Evolutionary conservation across 92 coral and sea anemone species (phyloP), one percentile per base, ranked within the genome.

Genomic region (Palythoa grandis): DNA sequence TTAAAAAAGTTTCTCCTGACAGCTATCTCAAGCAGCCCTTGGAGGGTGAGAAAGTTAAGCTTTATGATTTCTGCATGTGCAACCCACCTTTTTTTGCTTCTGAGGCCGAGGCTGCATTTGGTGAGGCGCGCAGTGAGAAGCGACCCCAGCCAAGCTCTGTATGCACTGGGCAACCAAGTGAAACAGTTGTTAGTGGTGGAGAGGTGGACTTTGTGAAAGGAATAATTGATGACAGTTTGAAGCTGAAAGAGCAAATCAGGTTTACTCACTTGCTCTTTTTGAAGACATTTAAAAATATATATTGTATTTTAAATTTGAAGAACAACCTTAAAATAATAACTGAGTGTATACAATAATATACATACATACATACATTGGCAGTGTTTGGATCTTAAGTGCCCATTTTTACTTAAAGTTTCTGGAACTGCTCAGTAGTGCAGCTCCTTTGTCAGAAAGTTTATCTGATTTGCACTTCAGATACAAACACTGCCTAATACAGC

Each of bases 121-220:
- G 95, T n/a, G 86, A 79, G 7, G 88, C 99, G 13, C 93, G 98
- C 73, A 97, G 92, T 68, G 94, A 89, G 86, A 89, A 87, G 70
- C 93, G 99, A 24, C 92, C 98, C n/a, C 93, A 74, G 65, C 98
- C 99, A 20, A 87, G 89, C 77, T 94, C 98, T 25, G 91, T 97
- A 52, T 95, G 95, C 78, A 97, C 99, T 60, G 99, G 99, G 48
- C 82, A 86, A 25, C 93, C 88, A 91, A 88, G 86, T 52, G 99
- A 97, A 77, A 97, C 94, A 68, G 99, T 97, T 66, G 92, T 97
- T n/a, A 70, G 87, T 50, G 99, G 99, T 56, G 99, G 99, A 54
- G 99, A 97, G 92, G 99, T 93, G 76, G 97, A 88, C 86, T 97
- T 97, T 88, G 97, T 97, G 83, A 94, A 91, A 72, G 91, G 88